Base-by-base conservation (phyloP, 2,888 invertebrate species). In the Synergus laeviventris region DNA sequence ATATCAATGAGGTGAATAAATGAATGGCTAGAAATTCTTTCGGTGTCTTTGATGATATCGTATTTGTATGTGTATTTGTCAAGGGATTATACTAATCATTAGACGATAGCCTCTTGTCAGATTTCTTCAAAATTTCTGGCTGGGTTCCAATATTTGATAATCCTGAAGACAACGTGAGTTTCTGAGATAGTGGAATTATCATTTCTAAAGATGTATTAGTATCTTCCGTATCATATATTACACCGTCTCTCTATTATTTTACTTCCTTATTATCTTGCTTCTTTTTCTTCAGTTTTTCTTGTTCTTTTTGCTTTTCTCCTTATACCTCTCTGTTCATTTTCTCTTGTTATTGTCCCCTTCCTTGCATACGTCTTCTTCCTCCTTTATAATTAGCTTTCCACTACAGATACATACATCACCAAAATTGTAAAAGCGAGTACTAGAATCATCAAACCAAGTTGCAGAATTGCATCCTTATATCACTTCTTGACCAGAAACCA, bases 361-460 rank as follows among this genome's bases (percentile, higher is more conserved):
- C 56, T 14, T 56, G 49, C 9, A 49, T 49, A 9, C 49, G 49
- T 70, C 70, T 70, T n/a, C 31, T 49, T 70, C 12, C 36, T 49
- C 49, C 38, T 70, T 31, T 70, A 70, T 49, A 70, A 70, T 70
- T 49, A 70, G 70, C 70, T 11, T 49, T 31, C 49, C 36, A 16
- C 38, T 42, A 7, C 1, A 42, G 5, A 18, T n/a, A 0, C 16
- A 60, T 31, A 38, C 21, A 64, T 70, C 11, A 70, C 11, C 5
- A 59, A 24, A 24, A 12, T 59, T 24, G 12, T 8, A 9, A 18
- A 49, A 49, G n/a, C 49, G 45, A 49, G n/a, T 49, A 49, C 2
- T n/a, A 9, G n/a, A 49, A 49, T 49, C n/a, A 49, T 49, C 49
- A n/a, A 49, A 49, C 8, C n/a, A 49, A n/a, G 14, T 2, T 18